Percentiles rank a stretch among this genome's conserved stretches.
These are phyloP conservation scores for Oscheius myriophilus DNA, from an alignment of 2,888 invertebrate genomes.

Conservation along the genomic window DNA sequence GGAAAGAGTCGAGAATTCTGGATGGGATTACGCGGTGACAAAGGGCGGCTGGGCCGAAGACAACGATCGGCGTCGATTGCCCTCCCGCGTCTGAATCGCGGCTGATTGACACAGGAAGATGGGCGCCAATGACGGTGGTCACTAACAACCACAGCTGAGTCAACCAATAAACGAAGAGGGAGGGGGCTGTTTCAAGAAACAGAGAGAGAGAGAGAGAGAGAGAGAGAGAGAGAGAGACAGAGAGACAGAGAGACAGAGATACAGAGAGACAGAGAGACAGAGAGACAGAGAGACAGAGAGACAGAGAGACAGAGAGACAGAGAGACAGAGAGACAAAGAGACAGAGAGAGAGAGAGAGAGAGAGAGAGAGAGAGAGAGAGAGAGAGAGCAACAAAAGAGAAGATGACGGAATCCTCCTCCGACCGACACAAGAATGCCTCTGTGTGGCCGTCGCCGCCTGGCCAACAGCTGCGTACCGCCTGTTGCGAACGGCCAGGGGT, in stretches of 20 bases:
- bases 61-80: conserved; percentile 13
- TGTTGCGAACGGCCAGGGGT: no score
- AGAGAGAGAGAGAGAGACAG: not conserved
- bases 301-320: not conserved
- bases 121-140: conserved; percentile 23
- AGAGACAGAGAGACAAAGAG: not conserved
- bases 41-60: conserved; percentile 16
- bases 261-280: not conserved
- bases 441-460: no score
- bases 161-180: conserved; percentile 6
- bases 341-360: not conserved
- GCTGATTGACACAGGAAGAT: conserved; percentile 31
- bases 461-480: no score
- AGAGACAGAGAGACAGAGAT: not conserved
- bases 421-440: no score
- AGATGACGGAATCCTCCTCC: not conserved
- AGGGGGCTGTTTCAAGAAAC: not conserved
- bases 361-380: not conserved
- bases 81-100: conserved; percentile 19
- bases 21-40: conserved; percentile 4
- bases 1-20: no score
- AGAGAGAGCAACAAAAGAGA: not conserved
- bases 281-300: not conserved
- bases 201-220: not conserved
- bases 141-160: not conserved